These are phyloP conservation scores for Leptopterna dolabrata DNA, from an alignment of 2,888 invertebrate species.

Conservation along the genomic window DNA sequence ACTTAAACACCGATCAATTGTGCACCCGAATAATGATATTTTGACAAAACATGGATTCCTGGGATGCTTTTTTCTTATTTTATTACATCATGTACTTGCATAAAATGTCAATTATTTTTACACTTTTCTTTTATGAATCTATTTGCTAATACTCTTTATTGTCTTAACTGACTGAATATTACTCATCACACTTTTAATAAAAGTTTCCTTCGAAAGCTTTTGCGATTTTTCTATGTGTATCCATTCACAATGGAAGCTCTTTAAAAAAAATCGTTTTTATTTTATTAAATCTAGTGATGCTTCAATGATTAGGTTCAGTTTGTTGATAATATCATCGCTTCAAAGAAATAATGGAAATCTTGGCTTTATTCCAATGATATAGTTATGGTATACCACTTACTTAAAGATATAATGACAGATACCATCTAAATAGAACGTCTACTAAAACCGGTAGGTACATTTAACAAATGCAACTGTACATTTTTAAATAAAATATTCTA, in stretches of 20 bases:
- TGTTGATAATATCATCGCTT: background rate
- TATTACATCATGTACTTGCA: background rate
- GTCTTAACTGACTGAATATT: background rate
- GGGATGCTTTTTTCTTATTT: background rate
- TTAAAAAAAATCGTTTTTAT: background rate
- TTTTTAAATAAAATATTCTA: slow-evolving; percentile 47
- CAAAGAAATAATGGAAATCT: background rate
- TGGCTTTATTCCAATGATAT: background rate
- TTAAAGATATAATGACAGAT: background rate
- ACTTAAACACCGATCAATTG: background rate
- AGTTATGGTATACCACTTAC: background rate
- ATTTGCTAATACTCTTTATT: background rate
- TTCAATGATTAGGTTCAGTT: background rate
- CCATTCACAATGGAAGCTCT: background rate
- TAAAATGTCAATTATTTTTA: background rate
- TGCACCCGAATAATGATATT: background rate
- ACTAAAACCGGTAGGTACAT: background rate
- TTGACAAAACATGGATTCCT: background rate
- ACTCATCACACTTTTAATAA: background rate
- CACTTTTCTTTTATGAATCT: background rate
- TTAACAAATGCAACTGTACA: slow-evolving; percentile 39
- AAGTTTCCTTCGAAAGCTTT: slow-evolving; percentile 23
- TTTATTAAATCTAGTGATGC: background rate
- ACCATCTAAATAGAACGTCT: background rate
- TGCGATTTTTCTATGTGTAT: slow-evolving; percentile 1